Conservation (phyloP, 2,113 vertebrate species). For the Tiliqua scincoides region DNA sequence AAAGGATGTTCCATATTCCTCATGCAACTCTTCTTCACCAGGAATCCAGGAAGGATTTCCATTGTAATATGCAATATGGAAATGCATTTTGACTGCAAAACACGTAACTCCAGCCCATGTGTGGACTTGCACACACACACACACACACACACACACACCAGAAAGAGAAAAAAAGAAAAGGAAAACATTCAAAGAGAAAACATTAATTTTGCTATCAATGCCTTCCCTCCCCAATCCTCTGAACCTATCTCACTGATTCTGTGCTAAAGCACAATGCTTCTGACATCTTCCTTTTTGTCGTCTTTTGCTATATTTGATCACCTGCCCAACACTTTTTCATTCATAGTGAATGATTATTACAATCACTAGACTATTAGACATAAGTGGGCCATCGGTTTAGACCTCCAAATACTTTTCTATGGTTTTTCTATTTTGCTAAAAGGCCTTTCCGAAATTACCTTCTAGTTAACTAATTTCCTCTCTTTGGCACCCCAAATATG, state of each 20-base stretch:
- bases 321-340: conserved; percentile 46
- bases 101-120: background rate
- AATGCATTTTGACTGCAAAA: background rate
- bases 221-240: conserved; percentile 31
- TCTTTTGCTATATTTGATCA: conserved; percentile 51
- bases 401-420: background rate
- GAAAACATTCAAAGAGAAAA: background rate
- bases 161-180: background rate
- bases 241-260: conserved; percentile 56
- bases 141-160: background rate
- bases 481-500: background rate
- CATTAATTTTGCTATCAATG: background rate
- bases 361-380: conserved; percentile 1
- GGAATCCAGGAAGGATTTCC: background rate
- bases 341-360: conserved; percentile 37
- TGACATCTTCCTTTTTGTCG: conserved; percentile 60
- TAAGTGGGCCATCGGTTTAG: background rate
- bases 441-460: background rate
- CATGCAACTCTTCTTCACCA: background rate
- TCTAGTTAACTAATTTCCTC: background rate
- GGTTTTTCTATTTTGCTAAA: background rate
- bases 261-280: conserved; percentile 33
- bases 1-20: background rate
- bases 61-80: background rate
- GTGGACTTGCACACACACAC: background rate